Evolutionary conservation across 2,888 invertebrate species (phyloP), one percentile per base, ranked within the genome.

Genomic region (Eupeodes latifasciatus): DNA sequence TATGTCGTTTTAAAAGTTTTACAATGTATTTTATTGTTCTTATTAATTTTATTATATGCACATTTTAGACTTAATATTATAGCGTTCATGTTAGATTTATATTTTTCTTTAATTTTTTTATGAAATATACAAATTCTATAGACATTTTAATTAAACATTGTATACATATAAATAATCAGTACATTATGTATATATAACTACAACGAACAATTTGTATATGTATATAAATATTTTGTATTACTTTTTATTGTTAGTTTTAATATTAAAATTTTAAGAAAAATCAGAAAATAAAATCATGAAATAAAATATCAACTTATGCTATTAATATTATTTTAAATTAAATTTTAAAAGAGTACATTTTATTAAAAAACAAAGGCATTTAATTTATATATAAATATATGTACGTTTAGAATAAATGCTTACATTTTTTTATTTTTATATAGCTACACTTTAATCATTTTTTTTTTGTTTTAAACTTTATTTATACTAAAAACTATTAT

Each of bases 401-500:
- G 62, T 69, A 67, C 49, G 75, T 61, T 55, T 80, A 87, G 76
- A 80, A 81, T 76, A 83, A 84, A 80, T 87, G 84, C 76, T 80
- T 66, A 64, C 9, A 59, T 44, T 9, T 55, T 55, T 81, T 86
- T 62, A 59, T 76, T 69, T 78, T 0, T n/a, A 4, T 34, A 16
- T 83, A 80, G 76, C 76, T 83, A 74, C 76, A 80, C 75, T 87
- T 83, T 87, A 34, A 47, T 64, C 2, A 34, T 51, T 74, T 72
- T 49, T 69, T 7, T n/a, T n/a, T 62, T 62, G 36, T 61, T 61
- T 57, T 6, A 40, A 40, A n/a, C 9, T 36, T 53, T 69, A 16
- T 64, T 62, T 66, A 75, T 67, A 66, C 77, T 86, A 79, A 88
- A 27, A 85, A 69, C 85, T 88, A 88, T 88, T 88, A 88, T 88